A percentile compares a stretch with the other conserved stretches of the same genome.
Evolutionary conservation across 2,888 invertebrate species (phyloP).

Genomic region (Lasioglossum calceatum): DNA sequence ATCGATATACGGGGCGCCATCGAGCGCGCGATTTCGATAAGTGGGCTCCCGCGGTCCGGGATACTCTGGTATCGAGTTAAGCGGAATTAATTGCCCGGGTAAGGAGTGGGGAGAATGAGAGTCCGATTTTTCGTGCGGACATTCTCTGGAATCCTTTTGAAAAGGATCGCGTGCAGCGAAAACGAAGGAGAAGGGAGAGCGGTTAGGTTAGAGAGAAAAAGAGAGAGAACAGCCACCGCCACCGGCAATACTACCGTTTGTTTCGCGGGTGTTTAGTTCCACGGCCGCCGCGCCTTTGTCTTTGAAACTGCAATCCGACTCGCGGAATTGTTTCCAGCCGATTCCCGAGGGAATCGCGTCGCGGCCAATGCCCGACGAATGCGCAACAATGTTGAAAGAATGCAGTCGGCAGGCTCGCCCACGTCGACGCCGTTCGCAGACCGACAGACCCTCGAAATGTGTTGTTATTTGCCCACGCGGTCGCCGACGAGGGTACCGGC

Average conservation of each 20-base stretch:
- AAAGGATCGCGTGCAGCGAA: background rate
- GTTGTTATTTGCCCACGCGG: slow-evolving; percentile 67
- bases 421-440: slow-evolving; percentile 55
- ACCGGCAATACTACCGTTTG: background rate
- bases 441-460: slow-evolving; percentile 64
- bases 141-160: background rate
- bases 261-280: slow-evolving; percentile 31
- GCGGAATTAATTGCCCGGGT: slow-evolving; percentile 4
- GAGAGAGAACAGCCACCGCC: background rate
- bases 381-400: slow-evolving; percentile 65
- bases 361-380: slow-evolving; percentile 67
- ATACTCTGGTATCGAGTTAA: background rate
- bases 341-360: slow-evolving; percentile 57
- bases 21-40: slow-evolving; percentile 29
- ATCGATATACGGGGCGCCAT: slow-evolving; percentile 28
- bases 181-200: background rate
- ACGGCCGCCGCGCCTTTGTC: slow-evolving; percentile 48
- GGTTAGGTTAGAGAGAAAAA: background rate
- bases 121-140: slow-evolving; percentile 1
- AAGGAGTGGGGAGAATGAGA: background rate
- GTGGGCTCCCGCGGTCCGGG: background rate
- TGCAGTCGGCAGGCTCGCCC: slow-evolving; percentile 69
- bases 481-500: slow-evolving; percentile 7
- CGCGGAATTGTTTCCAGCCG: slow-evolving; percentile 55
- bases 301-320: slow-evolving; percentile 55